A percentile compares a stretch with the other conserved stretches of the same genome.
phyloP scores from a whole-genome alignment of 2,113 vertebrate species.

The Trematomus loennbergii region DNA sequence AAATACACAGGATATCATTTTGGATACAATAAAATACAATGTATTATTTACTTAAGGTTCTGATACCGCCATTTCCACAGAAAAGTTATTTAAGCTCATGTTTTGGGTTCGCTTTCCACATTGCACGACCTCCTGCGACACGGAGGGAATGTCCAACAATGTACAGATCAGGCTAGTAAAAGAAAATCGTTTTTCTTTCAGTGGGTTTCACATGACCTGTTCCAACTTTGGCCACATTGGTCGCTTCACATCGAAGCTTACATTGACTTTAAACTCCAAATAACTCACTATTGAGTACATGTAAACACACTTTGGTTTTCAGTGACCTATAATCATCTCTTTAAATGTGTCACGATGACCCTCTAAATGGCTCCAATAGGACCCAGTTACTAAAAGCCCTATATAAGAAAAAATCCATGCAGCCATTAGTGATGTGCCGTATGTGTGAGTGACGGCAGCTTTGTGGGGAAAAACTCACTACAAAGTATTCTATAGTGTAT shows the following conservation, averaged over 20 bases:
- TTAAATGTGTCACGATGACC: slow-evolving; percentile 45
- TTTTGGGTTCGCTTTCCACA: no score
- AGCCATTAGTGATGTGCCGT: slow-evolving; percentile 46
- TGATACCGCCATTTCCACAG: no score
- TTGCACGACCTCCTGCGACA: no score
- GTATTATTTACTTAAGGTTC: no score
- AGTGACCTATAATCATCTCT: slow-evolving; percentile 21
- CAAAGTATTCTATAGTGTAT: slow-evolving; percentile 14
- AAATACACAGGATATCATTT: no score
- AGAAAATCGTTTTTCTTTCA: background rate
- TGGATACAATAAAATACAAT: no score
- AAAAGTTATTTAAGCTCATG: no score
- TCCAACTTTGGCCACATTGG: background rate
- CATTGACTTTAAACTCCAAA: no score
- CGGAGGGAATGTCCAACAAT: background rate
- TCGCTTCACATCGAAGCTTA: no score
- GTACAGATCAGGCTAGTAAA: background rate
- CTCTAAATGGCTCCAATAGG: slow-evolving; percentile 46
- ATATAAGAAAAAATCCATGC: slow-evolving; percentile 50
- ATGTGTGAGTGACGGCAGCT: background rate
- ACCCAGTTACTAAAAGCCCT: slow-evolving; percentile 23
- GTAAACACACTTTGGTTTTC: slow-evolving; percentile 4
- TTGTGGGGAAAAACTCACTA: slow-evolving; percentile 11
- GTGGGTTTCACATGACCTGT: background rate
- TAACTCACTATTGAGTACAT: no score